Evolutionary conservation across 2,888 invertebrate genomes (phyloP).

Genomic region (Abrostola tripartita): DNA sequence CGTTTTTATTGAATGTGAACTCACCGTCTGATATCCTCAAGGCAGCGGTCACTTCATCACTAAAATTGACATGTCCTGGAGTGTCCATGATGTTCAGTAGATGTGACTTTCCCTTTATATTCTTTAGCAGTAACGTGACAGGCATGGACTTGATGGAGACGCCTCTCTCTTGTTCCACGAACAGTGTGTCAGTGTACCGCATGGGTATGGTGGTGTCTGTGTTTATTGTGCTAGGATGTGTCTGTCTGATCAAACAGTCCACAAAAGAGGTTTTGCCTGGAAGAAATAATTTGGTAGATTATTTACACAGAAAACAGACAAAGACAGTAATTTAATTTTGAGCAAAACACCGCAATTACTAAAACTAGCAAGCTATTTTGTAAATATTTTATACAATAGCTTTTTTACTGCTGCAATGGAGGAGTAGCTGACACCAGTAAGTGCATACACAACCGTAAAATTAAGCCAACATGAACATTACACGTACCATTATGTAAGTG

Average conservation of each 20-base stretch:
- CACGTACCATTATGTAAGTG: slow-evolving; percentile 97
- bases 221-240: slow-evolving; percentile 95
- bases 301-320: not conserved
- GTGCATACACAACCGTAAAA: too few relatives aligned
- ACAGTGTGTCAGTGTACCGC: slow-evolving; percentile 98
- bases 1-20: slow-evolving; percentile 17
- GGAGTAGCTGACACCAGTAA: too few relatives aligned
- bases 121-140: slow-evolving; percentile 97
- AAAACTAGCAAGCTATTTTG: too few relatives aligned
- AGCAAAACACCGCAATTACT: too few relatives aligned
- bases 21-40: slow-evolving; percentile 94
- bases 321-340: too few relatives aligned
- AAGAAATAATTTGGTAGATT: slow-evolving; percentile 34
- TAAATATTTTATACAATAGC: too few relatives aligned
- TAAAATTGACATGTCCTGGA: slow-evolving; percentile 99
- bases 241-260: slow-evolving; percentile 98
- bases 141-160: slow-evolving; percentile 99
- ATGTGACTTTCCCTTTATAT: slow-evolving; percentile 98
- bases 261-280: slow-evolving; percentile 97
- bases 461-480: not conserved
- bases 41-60: slow-evolving; percentile 99
- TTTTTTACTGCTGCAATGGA: too few relatives aligned
- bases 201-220: slow-evolving; percentile 93
- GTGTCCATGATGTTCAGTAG: slow-evolving; percentile 99
- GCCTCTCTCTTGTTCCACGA: slow-evolving; percentile 99